phyloP scores from a whole-genome alignment of 2,888 invertebrate genomes.

The Drosophila melanocephala region DNA sequence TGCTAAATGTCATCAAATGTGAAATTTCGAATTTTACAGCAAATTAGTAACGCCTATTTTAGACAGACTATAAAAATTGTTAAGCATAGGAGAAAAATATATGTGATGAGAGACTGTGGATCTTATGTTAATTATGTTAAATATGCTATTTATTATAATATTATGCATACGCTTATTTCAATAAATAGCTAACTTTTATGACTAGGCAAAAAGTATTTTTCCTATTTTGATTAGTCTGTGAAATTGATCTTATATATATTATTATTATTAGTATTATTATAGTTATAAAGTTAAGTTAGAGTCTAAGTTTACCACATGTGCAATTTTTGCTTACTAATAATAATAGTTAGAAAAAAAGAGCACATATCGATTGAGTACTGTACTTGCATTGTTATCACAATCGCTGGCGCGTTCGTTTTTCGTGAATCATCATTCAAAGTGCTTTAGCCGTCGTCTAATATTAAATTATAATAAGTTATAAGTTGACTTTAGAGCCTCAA shows the following conservation, averaged over 20 bases:
- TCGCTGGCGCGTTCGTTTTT: conserved; percentile 10
- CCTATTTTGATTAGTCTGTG: too few relatives aligned
- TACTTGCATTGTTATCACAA: conserved; percentile 36
- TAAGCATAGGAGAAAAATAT: background rate
- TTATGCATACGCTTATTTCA: background rate
- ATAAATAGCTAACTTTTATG: too few relatives aligned
- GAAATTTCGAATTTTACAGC: background rate
- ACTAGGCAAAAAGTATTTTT: too few relatives aligned
- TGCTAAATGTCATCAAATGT: background rate
- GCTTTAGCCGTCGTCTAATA: conserved; percentile 14
- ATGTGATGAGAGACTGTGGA: background rate
- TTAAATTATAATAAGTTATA: conserved; percentile 31
- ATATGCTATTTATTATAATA: background rate
- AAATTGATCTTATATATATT: too few relatives aligned
- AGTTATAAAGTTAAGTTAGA: background rate
- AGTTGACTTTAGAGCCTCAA: conserved; percentile 31
- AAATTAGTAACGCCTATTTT: background rate
- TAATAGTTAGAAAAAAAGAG: background rate
- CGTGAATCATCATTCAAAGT: conserved; percentile 40
- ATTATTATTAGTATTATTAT: background rate
- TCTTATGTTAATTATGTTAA: background rate
- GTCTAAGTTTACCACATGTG: background rate
- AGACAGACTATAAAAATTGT: background rate
- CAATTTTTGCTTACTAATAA: background rate
- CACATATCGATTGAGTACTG: background rate